Evolutionary conservation across 2,888 invertebrate genomes (phyloP), one percentile per base, ranked within the genome.

Genomic region (Morpho helenor): DNA sequence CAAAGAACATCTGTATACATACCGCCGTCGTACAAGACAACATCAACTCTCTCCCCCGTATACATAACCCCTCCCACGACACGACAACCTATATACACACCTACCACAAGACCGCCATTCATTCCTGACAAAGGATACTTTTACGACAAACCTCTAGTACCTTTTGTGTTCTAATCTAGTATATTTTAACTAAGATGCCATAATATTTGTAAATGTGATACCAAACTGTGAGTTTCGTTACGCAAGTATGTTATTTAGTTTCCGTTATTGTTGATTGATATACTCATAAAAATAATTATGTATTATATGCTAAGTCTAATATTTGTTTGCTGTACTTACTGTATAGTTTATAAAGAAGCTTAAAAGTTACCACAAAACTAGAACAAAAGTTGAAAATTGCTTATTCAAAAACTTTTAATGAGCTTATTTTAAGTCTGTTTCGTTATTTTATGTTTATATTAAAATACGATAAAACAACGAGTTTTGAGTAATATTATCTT

Each of bases 201-300:
- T 71, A 71, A 65, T 78, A 84, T 84, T 84, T 84, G 83, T 86
- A 84, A 82, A 80, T 86, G 86, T 88, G 87, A 89, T 89, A 87
- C 86, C 87, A 87, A 87, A 87, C 62, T 59, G 54, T 57, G 66
- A 7, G 56, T 54, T 58, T 58, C 57, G 54, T 45, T 48, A 45
- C 55, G 42, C 47, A 58, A 54, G 57, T 23, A 54, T 56, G 59
- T 60, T 59, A 49, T 52, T 59, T 31, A 31, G 51, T 59, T 52
- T 44, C 39, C 44, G 44, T 40, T 54, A 45, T 41, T 48, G 48
- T 48, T 52, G 3, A 42, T 23, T 48, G 31, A 31, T 31, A 31
- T 31, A 31, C 31, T 31, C 31, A 5, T 16, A 16, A 16, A 16
- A 16, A 31, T 5, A 31, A 31, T 31, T 31, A 31, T 31, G 5